These are phyloP conservation scores for Mactra quadrangularis DNA, from an alignment of 1,140 invertebrate species.

Conservation along the genomic window DNA sequence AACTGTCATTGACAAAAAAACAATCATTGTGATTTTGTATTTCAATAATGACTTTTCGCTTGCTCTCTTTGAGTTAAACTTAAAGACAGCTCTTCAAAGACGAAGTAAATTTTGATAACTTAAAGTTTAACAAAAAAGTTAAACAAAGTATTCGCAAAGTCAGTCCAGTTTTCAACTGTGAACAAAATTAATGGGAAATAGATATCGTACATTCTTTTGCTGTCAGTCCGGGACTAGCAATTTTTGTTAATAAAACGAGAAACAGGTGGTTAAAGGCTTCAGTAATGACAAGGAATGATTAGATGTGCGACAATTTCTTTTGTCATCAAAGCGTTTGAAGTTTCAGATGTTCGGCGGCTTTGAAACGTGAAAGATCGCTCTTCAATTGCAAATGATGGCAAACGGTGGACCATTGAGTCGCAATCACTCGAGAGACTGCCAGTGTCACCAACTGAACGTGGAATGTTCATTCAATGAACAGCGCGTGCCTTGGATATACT, in stretches of 20 bases:
- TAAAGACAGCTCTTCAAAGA: too few relatives aligned
- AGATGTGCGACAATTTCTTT: constrained; percentile 14
- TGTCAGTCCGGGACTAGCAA: not conserved
- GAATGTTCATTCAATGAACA: constrained; percentile 29
- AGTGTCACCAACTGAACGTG: not conserved
- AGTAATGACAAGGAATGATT: constrained; percentile 15
- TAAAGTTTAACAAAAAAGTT: too few relatives aligned
- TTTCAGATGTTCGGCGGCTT: not conserved
- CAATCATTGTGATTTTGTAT: too few relatives aligned
- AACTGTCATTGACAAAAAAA: too few relatives aligned
- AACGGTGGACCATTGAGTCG: not conserved
- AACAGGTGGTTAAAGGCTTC: constrained; percentile 12
- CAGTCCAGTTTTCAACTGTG: too few relatives aligned
- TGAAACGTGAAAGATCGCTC: not conserved
- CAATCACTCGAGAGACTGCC: not conserved
- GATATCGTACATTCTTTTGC: constrained; percentile 5
- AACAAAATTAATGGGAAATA: constrained; percentile 9
- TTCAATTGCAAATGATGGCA: constrained; percentile 16
- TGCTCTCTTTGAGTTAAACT: too few relatives aligned
- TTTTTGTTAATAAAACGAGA: constrained; percentile 21
- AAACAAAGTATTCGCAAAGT: too few relatives aligned
- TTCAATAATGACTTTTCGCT: too few relatives aligned
- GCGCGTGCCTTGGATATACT: constrained; percentile 11
- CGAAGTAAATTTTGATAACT: too few relatives aligned
- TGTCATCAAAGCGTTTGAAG: constrained; percentile 28